Conservation (phyloP, 2,888 invertebrate genomes). For the Clanis bilineata region DNA sequence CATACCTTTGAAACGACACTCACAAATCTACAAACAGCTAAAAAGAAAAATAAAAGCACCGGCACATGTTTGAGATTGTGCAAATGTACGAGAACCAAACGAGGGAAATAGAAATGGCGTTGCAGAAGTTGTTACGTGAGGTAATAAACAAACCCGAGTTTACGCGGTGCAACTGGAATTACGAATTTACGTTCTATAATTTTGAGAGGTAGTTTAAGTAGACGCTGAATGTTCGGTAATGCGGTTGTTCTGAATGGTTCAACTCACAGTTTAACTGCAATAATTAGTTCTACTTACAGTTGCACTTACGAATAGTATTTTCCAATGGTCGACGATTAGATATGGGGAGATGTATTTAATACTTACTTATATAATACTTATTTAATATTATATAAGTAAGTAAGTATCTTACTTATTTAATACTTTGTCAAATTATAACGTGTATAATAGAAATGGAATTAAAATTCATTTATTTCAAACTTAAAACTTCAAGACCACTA, state of each 20-base stretch:
- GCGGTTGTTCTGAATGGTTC: too few species aligned
- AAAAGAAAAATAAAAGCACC: not conserved
- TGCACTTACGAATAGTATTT: too few species aligned
- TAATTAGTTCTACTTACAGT: too few species aligned
- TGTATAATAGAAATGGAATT: too few species aligned
- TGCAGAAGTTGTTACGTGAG: not conserved
- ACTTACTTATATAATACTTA: too few species aligned
- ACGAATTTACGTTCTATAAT: not conserved
- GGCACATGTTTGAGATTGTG: not conserved
- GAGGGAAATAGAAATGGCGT: not conserved
- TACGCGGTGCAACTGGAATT: not conserved
- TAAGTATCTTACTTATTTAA: too few species aligned
- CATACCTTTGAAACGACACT: not conserved
- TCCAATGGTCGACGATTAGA: too few species aligned
- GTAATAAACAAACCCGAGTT: not conserved
- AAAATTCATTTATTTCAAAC: not conserved
- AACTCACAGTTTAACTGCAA: too few species aligned
- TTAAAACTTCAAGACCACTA: not conserved
- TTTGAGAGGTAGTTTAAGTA: not conserved
- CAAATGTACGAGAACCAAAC: not conserved
- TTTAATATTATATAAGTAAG: too few species aligned
- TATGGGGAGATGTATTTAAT: too few species aligned
- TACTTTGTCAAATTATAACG: too few species aligned
- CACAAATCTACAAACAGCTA: not conserved
- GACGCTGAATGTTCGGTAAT: too few species aligned